Conservation (phyloP, 2,113 vertebrate genomes). For the Poeciliopsis prolifica region DNA sequence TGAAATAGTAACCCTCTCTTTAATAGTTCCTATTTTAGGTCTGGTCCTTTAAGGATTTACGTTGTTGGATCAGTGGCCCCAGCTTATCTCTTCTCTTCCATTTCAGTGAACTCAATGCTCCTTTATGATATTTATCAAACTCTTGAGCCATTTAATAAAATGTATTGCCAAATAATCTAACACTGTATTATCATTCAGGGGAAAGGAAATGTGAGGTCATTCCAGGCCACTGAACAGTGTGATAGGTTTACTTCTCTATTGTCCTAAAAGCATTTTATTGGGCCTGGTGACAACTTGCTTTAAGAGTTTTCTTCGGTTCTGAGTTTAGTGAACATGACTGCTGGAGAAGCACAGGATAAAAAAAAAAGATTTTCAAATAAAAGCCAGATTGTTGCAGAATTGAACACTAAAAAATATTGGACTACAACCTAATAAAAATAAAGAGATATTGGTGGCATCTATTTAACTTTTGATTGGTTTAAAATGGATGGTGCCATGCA, state of each 20-base stretch:
- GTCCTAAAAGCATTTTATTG: neutral
- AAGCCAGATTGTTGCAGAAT: too few relatives aligned
- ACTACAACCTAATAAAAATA: too few relatives aligned
- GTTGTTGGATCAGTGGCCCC: neutral
- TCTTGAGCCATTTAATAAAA: neutral
- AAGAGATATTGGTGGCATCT: too few relatives aligned
- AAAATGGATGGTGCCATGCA: too few relatives aligned
- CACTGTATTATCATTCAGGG: neutral
- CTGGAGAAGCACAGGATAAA: too few relatives aligned
- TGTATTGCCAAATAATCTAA: slow-evolving; percentile 1
- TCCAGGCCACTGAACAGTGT: neutral
- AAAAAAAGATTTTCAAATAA: too few relatives aligned
- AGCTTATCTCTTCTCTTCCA: neutral
- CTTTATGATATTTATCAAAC: slow-evolving; percentile 7
- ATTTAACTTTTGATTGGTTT: too few relatives aligned
- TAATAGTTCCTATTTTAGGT: neutral
- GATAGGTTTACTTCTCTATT: neutral
- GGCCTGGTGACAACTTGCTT: neutral
- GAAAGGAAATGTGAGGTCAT: neutral
- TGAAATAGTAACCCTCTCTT: neutral
- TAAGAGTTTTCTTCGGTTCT: neutral
- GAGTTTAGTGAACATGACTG: too few relatives aligned
- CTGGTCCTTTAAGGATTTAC: neutral
- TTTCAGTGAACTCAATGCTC: neutral
- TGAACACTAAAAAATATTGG: too few relatives aligned